A percentile compares a stretch with the other conserved stretches of the same genome.
These are phyloP conservation scores for Bufo bufo DNA, from an alignment of 2,113 vertebrate genomes.

Conservation along the genomic window DNA sequence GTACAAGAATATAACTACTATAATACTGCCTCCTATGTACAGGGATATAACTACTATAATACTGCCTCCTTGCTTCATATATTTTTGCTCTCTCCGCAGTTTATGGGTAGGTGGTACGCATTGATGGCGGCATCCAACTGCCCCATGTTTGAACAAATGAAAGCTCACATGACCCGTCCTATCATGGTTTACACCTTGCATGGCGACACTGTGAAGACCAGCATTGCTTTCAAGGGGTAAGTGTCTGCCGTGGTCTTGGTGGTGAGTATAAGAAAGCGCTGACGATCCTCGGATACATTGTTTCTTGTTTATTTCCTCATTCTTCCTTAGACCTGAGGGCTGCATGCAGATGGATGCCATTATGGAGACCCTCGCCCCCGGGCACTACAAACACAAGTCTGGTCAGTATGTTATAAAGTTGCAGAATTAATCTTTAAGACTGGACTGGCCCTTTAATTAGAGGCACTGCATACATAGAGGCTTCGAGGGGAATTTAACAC, in stretches of 20 bases:
- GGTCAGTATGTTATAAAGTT: neutral
- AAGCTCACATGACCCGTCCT: neutral
- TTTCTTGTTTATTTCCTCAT: neutral
- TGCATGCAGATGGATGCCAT: neutral
- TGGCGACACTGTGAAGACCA: neutral
- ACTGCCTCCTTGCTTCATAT: neutral
- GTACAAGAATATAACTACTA: neutral
- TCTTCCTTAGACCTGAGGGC: neutral
- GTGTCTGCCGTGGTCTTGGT: neutral
- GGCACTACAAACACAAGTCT: neutral
- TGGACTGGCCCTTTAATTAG: too few relatives aligned
- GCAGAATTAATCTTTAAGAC: too few relatives aligned
- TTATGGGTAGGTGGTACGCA: neutral
- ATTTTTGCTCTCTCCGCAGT: neutral
- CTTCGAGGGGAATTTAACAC: too few relatives aligned
- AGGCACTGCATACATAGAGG: too few relatives aligned
- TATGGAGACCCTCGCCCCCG: neutral
- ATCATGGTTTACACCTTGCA: neutral
- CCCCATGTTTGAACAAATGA: neutral
- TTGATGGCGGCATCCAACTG: constrained; percentile 17
- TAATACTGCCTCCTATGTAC: neutral
- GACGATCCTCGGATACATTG: neutral
- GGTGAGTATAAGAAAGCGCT: too few relatives aligned
- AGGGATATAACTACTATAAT: constrained; percentile 13
- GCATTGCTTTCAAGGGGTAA: constrained; percentile 14